Conservation (phyloP, 2,113 vertebrate species). For the Lanius ludovicianus region DNA sequence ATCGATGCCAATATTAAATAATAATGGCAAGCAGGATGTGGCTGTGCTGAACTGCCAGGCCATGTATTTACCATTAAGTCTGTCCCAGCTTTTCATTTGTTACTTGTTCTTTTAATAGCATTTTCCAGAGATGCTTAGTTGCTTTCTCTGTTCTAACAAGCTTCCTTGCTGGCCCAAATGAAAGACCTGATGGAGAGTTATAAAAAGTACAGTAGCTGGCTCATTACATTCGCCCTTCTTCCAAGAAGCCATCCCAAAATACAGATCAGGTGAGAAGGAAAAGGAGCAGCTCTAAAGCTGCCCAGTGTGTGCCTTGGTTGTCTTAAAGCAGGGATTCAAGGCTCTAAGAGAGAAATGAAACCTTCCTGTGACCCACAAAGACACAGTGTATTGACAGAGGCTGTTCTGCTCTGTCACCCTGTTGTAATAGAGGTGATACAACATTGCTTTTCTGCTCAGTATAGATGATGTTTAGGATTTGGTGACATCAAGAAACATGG, state of each 20-base stretch:
- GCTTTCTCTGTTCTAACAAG: slow-evolving; percentile 16
- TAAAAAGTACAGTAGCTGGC: not conserved
- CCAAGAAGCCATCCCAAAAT: slow-evolving; percentile 9
- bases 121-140: slow-evolving; percentile 47
- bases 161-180: slow-evolving; percentile 35
- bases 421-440: not conserved
- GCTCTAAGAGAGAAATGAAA: not conserved
- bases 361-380: not conserved
- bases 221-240: not conserved
- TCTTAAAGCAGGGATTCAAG: slow-evolving; percentile 9
- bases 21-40: slow-evolving; percentile 8
- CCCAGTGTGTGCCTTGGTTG: not conserved
- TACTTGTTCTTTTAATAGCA: slow-evolving; percentile 38
- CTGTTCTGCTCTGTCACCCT: not conserved
- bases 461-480: not conserved
- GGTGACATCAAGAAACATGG: not conserved
- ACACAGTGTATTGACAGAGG: not conserved
- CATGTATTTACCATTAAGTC: not conserved
- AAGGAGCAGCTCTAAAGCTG: not conserved
- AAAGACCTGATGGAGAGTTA: slow-evolving; percentile 3
- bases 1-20: slow-evolving; percentile 34
- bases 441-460: not conserved
- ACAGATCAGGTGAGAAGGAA: not conserved
- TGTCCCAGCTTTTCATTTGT: slow-evolving; percentile 49
- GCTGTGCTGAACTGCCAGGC: slow-evolving; percentile 1